A percentile compares a stretch with the other conserved stretches of the same genome.
Evolutionary conservation across 2,888 invertebrate species (phyloP).

Genomic region (Amblyteles armatorius): DNA sequence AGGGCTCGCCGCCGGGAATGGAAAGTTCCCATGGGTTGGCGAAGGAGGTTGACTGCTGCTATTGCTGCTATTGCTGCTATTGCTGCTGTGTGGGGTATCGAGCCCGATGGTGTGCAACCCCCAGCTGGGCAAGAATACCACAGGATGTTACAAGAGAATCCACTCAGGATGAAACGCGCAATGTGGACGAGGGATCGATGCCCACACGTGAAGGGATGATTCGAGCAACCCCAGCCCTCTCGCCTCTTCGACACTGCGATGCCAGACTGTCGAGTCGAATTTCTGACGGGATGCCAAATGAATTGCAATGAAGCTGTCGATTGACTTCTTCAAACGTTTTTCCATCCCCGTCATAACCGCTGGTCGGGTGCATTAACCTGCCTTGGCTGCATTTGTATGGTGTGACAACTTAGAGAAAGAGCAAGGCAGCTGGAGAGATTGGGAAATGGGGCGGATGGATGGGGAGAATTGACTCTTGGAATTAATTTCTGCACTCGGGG

Average conservation of each 20-base stretch:
- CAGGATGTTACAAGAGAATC: constrained; percentile 52
- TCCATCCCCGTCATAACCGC: not conserved
- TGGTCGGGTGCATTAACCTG: not conserved
- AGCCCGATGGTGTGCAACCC: constrained; percentile 44
- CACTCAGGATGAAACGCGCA: constrained; percentile 52
- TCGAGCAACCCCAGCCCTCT: not conserved
- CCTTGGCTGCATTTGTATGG: not conserved
- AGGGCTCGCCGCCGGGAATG: constrained; percentile 46
- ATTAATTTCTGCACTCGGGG: no score
- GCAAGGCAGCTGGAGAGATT: no score
- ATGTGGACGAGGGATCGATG: constrained; percentile 31
- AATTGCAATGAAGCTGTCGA: constrained; percentile 54
- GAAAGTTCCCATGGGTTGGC: constrained; percentile 37
- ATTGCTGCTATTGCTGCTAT: not conserved
- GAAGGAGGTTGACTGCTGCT: constrained; percentile 49
- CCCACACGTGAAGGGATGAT: constrained; percentile 13
- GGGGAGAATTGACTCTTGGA: no score
- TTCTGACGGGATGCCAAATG: constrained; percentile 60
- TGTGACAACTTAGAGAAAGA: no score
- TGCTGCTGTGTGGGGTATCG: constrained; percentile 22
- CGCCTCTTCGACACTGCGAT: constrained; percentile 3
- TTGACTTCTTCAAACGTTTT: constrained; percentile 24
- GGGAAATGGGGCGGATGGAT: no score
- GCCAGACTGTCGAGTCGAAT: constrained; percentile 35
- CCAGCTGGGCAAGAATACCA: not conserved